Base-by-base conservation (phyloP, 2,888 invertebrate genomes). In the Cerceris rybyensis region DNA sequence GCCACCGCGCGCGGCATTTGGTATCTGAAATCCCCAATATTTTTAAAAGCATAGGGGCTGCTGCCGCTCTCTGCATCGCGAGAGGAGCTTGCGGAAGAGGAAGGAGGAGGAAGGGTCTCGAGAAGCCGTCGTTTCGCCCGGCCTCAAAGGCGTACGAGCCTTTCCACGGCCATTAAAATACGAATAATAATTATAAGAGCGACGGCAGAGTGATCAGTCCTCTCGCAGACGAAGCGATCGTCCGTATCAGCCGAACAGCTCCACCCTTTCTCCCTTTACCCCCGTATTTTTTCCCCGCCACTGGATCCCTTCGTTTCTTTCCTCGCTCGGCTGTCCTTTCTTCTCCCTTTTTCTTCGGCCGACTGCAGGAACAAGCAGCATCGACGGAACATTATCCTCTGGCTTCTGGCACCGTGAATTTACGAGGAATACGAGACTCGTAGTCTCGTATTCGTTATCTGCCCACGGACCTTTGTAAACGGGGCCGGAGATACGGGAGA, bases 21-120 rank as follows among this genome's bases (percentile, higher is more conserved):
- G 88, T 92, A 92, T 92, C 91, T 90, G 88, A 91, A 91, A 92
- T 92, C 92, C 88, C 90, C 92, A 92, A 92, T 92, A 92, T 92
- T 92, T 92, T 92, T 92, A 92, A 92, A 92, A 92, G 92, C 92
- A 90, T 89, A 78, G 78, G 86, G 83, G 82, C 80, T 81, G 82
- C 77, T 58, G 66, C 59, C 49, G 28, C 57, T 42, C 52, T 58
- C 54, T 49, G 54, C 58, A 28, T 49, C 55, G 80, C 71, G 61
- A 71, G 70, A 70, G 76, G 54, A 71, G 43, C 42, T 52, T n/a
- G 49, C 60, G 13, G 64, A 69, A 46, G 68, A 74, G 77, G 52
- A 69, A 69, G 65, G 75, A 63, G 83, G 78, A 78, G 82, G 75
- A 81, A 75, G 81, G 85, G 77, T 84, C 86, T 88, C 85, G 86